These are phyloP conservation scores for Ctena decussata DNA, from an alignment of 2,888 invertebrate species.

Conservation along the genomic window DNA sequence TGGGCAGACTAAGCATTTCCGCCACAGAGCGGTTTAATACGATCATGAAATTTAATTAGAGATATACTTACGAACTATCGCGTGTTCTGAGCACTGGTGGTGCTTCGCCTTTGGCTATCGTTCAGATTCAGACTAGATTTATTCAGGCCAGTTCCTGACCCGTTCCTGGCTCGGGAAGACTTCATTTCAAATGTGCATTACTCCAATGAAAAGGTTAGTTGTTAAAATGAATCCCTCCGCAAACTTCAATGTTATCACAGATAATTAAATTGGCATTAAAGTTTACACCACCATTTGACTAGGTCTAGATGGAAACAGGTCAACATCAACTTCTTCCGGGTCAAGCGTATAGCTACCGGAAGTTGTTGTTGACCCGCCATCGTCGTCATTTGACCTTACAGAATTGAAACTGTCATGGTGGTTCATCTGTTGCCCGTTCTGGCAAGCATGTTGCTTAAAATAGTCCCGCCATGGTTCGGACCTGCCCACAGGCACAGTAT, in stretches of 20 bases:
- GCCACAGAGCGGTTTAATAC: too few species aligned
- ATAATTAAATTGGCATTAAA: neutral
- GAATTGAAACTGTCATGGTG: slow-evolving; percentile 70
- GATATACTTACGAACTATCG: too few species aligned
- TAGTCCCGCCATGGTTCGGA: slow-evolving; percentile 50
- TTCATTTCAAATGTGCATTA: too few species aligned
- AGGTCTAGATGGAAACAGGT: slow-evolving; percentile 34
- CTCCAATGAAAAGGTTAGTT: too few species aligned
- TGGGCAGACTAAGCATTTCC: too few species aligned
- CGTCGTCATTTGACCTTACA: slow-evolving; percentile 74
- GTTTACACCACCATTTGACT: neutral
- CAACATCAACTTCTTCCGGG: slow-evolving; percentile 70
- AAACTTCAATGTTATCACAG: neutral
- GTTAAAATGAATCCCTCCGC: neutral
- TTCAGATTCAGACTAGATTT: too few species aligned
- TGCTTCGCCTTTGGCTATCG: too few species aligned
- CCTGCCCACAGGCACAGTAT: neutral
- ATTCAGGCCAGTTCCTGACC: too few species aligned
- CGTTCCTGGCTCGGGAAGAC: too few species aligned
- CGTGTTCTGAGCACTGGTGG: too few species aligned
- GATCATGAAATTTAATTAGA: too few species aligned
- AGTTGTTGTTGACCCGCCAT: slow-evolving; percentile 78
- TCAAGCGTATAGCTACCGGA: slow-evolving; percentile 80
- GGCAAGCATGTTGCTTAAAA: slow-evolving; percentile 30
- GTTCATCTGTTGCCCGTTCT: neutral